These are phyloP conservation scores for Sciurus carolinensis DNA, from an alignment of 2,797 vertebrate species.

Conservation along the genomic window DNA sequence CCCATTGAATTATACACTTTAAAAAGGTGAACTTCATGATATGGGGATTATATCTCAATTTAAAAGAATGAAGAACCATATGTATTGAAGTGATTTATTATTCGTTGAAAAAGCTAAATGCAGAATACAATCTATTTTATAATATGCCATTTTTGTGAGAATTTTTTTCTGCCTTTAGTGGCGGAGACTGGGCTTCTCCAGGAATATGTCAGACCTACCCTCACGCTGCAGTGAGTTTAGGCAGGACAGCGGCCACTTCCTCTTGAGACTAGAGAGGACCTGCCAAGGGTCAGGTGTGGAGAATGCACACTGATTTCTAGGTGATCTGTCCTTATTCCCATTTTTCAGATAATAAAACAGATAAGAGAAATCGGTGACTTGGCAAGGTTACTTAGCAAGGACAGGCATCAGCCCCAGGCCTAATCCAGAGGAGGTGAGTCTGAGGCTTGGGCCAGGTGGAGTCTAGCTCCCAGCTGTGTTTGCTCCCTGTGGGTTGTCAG, in stretches of 20 bases:
- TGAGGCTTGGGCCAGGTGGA: not conserved
- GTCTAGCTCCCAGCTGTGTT: not conserved
- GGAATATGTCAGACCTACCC: no score
- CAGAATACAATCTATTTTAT: not conserved
- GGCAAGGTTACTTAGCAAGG: not conserved
- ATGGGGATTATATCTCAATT: not conserved
- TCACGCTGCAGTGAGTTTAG: not conserved
- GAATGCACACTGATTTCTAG: not conserved
- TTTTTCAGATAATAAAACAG: slow-evolving; percentile 46
- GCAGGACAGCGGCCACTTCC: not conserved
- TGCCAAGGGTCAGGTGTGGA: fast-evolving
- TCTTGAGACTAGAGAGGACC: not conserved
- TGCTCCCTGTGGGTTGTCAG: not conserved
- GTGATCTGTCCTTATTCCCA: not conserved
- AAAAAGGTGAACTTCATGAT: not conserved
- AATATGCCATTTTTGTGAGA: not conserved
- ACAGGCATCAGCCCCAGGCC: not conserved
- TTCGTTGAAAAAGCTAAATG: not conserved
- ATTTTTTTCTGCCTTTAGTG: not conserved
- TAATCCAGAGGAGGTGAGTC: not conserved
- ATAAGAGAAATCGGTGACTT: not conserved
- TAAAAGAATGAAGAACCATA: not conserved
- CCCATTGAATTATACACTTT: not conserved
- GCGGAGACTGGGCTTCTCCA: not conserved
- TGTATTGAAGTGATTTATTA: not conserved